Evolutionary conservation across 2,888 invertebrate species (phyloP), one percentile per base, ranked within the genome.

Genomic region (Scaptomyza tumidula): DNA sequence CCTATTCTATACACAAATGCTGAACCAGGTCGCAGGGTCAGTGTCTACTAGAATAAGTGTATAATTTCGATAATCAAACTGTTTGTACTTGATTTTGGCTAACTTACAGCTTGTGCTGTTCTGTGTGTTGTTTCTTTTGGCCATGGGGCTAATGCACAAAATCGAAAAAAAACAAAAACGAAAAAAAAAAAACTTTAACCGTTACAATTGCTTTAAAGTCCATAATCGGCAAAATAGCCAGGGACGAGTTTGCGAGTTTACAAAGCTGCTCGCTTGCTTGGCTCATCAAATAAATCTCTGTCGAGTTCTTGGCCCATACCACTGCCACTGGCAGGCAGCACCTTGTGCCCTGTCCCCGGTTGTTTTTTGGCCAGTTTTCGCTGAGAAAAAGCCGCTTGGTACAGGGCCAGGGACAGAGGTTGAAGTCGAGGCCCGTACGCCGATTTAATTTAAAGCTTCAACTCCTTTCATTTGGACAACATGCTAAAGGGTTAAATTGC

Each of bases 401-500:
- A 7, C 33, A 33, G 33, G 33, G 49, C 16, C 45, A 65, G 64
- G n/a, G 19, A n/a, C 44, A 19, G 14, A 24, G 64, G 59, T 44
- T 50, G 49, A 54, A 41, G 39, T 49, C 39, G 33, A 41, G 45
- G 45, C 62, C 59, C 74, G 87, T 84, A 78, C 80, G 63, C 70
- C 80, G 85, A 89, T 86, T 89, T 86, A 87, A 89, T 86, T 88
- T 89, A 89, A 86, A 86, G 70, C 78, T 81, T 83, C 79, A 85
- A 77, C 84, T 89, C 80, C 88, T 84, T 88, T 88, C 88, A 74
- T 88, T 86, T 86, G 88, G 71, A 72, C 79, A 90, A 89, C 86
- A 88, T 86, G 92, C 92, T 91, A 89, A 90, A 90, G 92, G 92
- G 91, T 89, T 89, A 91, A 92, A 91, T 91, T 92, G 90, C 89